Evolutionary conservation across 2,113 vertebrate species (phyloP), one percentile per base, ranked within the genome.

Genomic region (Corvus cornix): DNA sequence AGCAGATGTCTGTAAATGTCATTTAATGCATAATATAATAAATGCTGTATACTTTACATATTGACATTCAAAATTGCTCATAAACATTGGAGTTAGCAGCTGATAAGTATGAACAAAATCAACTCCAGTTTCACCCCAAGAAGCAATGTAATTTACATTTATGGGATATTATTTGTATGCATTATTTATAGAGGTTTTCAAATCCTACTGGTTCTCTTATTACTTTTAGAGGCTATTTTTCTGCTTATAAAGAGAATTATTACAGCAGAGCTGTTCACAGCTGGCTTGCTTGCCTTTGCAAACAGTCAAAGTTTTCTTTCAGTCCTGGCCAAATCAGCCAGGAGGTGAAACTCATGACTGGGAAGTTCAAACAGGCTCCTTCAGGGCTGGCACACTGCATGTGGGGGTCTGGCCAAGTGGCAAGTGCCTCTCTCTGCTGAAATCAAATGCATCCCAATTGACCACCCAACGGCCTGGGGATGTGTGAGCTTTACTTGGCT

Each of bases 151-250:
- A 84, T 82, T 89, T 83, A 85, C 76, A 89, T 89, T 67, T 80
- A 49, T 63, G 21, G 37, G 28, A 27, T 68, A 58, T 93, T 96
- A 94, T 89, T 83, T 87, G 0, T 60, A 84, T 60, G 66, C 52
- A 48, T 82, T 75, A 93, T 93, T 88, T 78, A 92, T 64, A 89
- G 52, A 53, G 23, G 13, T 85, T 95, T 76, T 69, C 68, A 55
- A 70, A 84, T 27, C 16, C n/a, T 81, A 26, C 7, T 58, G 28
- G 23, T 66, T 93, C 53, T 87, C 58, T 53, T 73, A 95, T 77
- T 85, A 66, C n/a, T 46, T 92, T 96, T 48, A 87, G 81, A 84
- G 46, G 49, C 13, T 86, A 74, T 92, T 90, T 93, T 89, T 90
- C 67, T 88, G 22, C 39, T 66, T 89, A 48, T 22, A 82, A 88